Base-by-base conservation (phyloP, 92 coral and sea anemone species). In the Porites lobata region DNA sequence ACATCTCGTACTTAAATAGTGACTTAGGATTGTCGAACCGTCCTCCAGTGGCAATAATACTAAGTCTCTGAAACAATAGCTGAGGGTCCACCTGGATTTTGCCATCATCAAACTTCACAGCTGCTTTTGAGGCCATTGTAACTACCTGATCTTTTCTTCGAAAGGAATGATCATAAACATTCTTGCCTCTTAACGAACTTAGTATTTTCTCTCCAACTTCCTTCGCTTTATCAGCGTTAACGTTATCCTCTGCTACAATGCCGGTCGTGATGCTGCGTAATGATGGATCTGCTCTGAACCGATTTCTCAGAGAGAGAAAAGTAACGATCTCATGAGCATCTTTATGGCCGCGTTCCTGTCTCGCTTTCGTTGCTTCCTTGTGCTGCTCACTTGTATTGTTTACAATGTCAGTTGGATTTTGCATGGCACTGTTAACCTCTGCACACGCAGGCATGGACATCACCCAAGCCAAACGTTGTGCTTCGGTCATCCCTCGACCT, bases 51-150 rank as follows among this genome's bases (percentile, higher is more conserved):
- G 87, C 94, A 69, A 81, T 58, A 21, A 92, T 52, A 50, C 77
- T 87, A 24, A 92, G 86, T 51, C 92, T 92, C 72, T 89, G 95
- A 53, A 88, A 92, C 3, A 92, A 76, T 21, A 91, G 62, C 76
- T 84, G 91, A 1, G 93, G 93, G 59, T 93, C 93, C n/a, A 90
- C 59, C 50, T 90, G 92, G 50, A 90, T 72, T 9, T 62, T 79
- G 43, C 89, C 94, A 51, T 92, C 92, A n/a, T 83, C 63, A 50
- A 88, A 58, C 71, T 58, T 63, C 18, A 92, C 90, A 4, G 90
- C 90, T 9, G 58, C 80, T 56, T 80, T 79, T 15, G 92, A 88
- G 50, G 94, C 94, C 57, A 92, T 90, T 32, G 87, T 92, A 18
- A 50, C 72, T 52, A 70, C 92, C 72, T 91, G 91, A 58, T 81